Evolutionary conservation across 92 coral and sea anemone species (phyloP), one percentile per base, ranked within the genome.

Genomic region (Porites divaricata): DNA sequence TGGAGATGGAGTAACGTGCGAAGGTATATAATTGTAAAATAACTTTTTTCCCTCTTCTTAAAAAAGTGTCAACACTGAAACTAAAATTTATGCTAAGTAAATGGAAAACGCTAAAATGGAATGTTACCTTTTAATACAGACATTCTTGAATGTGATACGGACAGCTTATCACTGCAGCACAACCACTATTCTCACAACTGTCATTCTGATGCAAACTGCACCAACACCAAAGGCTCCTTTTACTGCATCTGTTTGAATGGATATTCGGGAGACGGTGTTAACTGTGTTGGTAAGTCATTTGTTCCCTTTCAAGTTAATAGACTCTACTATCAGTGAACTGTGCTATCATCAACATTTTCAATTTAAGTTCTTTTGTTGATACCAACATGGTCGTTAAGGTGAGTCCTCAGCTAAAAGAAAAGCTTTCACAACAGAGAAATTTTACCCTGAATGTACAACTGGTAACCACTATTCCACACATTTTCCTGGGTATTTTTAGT

Each of bases 221-320:
- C 94, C 90, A 93, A 93, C 90, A 93, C 94, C 70, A 93, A 93
- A 89, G 96, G 96, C 24, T 93, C 94, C 77, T 93, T 93, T 88
- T 81, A 90, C 92, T 90, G 96, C 83, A 87, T 94, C 41, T 93
- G 96, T 90, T 90, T 78, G 58, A 81, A 79, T 62, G 95, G 95
- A 57, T 92, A 92, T 66, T 90, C 95, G 23, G 98, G 98, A 28
- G 68, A 91, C 63, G 93, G 95, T 17, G 85, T 92, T 1, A 11
- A 23, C 1, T 92, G 95, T 74, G 79, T 69, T 24, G 92, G 92
- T 89, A 58, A 41, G 75, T 22, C 10, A 78, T 35, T 20, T 24
- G 28, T 71, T 35, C 26, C 9, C 9, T 70, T 25, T 70, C 16
- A 49, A 70, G 54, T 19, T 41, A 70, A 35, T 25, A 70, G 17